Evolutionary conservation across 2,888 invertebrate genomes (phyloP), one percentile per base, ranked within the genome.

Genomic region (Unio pictorum): DNA sequence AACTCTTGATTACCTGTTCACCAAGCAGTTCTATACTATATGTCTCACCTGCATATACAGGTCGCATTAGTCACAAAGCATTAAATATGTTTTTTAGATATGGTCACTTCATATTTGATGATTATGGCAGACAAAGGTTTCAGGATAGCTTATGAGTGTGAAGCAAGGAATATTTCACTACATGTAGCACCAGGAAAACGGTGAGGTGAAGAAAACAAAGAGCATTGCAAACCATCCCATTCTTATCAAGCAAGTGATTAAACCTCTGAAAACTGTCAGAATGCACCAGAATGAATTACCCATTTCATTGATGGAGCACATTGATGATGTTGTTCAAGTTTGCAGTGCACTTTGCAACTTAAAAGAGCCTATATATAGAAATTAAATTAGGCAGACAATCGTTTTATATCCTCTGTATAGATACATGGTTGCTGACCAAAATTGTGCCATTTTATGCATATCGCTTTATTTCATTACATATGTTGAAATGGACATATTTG

Each of bases 1-100:
- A 81, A 64, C 45, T 74, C 18, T 4, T 28, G 28, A 28, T 28
- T 28, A 4, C 28, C 28, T 28, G 28, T 28, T 28, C 4, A 28
- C 2, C 2, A 3, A 28, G 1, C 28, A 28, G 28, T 28, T 28
- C 55, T 5, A 69, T 75, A 23, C 62, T 66, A 11, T 78, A 76
- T 67, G 65, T 78, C n/a, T 80, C 75, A 4, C 59, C 61, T 55
- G 67, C 59, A 18, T 80, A 68, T 73, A 74, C 74, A 64, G 80
- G 74, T 17, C 64, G 71, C 28, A 60, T 63, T 15, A 71, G 67
- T 75, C 74, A 76, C 60, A 80, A 81, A 62, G 60, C 68, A 61
- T 58, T 81, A 11, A 78, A 73, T 20, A 73, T 73, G 72, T 3
- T 68, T 76, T 23, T 55, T 76, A 6, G 54, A 73, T 56, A 64